Conservation (phyloP, 2,113 vertebrate genomes). For the Eptatretus burgeri region DNA sequence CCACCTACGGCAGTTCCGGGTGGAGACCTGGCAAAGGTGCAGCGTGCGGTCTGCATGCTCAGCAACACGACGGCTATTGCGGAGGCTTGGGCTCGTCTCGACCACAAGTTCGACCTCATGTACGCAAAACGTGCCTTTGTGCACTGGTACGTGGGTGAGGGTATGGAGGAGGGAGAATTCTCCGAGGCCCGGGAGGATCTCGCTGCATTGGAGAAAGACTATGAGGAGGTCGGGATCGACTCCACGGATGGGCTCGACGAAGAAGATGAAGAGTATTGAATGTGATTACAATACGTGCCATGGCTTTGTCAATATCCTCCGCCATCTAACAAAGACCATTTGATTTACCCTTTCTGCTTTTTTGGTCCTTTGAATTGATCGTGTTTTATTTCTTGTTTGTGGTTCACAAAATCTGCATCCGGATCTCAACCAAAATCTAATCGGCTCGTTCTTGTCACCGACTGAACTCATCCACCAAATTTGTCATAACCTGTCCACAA, state of each 20-base stretch:
- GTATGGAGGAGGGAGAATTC: slow-evolving; percentile 4
- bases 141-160: slow-evolving; percentile 6
- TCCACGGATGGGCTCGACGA: background rate
- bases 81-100: slow-evolving; percentile 4
- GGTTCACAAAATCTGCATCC: too few species aligned
- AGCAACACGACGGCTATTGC: slow-evolving; percentile 4
- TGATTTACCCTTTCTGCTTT: too few species aligned
- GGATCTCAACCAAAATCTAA: too few species aligned
- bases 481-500: too few species aligned
- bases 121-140: slow-evolving; percentile 1
- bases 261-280: slow-evolving; percentile 41
- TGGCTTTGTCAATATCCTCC: too few species aligned
- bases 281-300: too few species aligned
- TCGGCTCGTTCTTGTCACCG: too few species aligned
- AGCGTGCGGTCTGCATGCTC: slow-evolving; percentile 6
- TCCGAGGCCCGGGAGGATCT: slow-evolving; percentile 3
- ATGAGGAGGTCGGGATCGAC: slow-evolving; percentile 4
- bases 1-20: background rate
- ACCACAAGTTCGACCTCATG: slow-evolving; percentile 7
- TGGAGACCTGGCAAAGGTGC: slow-evolving; percentile 1
- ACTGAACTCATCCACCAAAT: too few species aligned
- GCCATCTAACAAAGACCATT: too few species aligned
- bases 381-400: too few species aligned
- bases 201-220: slow-evolving; percentile 1
- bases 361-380: too few species aligned